These are phyloP conservation scores for Spilogale gracilis DNA, from an alignment of 2,113 vertebrate species.

Conservation along the genomic window DNA sequence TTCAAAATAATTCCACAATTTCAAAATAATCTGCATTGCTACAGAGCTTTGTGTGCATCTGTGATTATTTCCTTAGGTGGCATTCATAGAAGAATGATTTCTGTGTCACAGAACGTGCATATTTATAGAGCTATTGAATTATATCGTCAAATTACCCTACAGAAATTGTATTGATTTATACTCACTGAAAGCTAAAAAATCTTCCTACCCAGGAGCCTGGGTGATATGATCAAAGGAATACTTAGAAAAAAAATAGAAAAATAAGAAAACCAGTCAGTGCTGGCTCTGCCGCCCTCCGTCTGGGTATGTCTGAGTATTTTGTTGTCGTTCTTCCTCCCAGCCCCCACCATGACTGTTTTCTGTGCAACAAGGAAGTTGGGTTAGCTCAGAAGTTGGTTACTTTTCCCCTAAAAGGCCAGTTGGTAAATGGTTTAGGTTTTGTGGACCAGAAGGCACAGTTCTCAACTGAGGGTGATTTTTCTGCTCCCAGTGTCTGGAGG, in stretches of 20 bases:
- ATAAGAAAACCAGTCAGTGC: not conserved
- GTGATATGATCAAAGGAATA: conserved; percentile 32
- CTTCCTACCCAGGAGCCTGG: conserved; percentile 22
- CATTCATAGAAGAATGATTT: conserved; percentile 64
- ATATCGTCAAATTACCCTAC: conserved; percentile 62
- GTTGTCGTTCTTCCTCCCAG: rapidly evolving
- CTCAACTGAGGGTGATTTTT: not conserved
- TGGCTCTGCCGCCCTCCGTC: rapidly evolving
- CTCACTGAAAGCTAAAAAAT: conserved; percentile 55
- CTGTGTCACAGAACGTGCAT: not conserved
- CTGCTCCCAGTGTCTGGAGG: not conserved
- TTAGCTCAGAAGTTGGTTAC: not conserved
- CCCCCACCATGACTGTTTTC: not conserved
- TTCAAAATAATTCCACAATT: not conserved
- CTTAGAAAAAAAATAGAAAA: not conserved
- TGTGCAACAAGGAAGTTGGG: not conserved
- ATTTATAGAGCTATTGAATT: conserved; percentile 70
- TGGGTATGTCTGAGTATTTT: not conserved
- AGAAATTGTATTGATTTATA: conserved; percentile 56
- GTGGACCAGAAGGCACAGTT: not conserved
- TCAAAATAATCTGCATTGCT: not conserved
- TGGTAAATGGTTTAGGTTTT: not conserved
- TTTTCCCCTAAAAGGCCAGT: not conserved
- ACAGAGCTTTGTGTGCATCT: not conserved
- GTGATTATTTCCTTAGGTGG: conserved; percentile 58